Conservation (phyloP, 2,888 invertebrate genomes). For the Meiosimyza decipiens region DNA sequence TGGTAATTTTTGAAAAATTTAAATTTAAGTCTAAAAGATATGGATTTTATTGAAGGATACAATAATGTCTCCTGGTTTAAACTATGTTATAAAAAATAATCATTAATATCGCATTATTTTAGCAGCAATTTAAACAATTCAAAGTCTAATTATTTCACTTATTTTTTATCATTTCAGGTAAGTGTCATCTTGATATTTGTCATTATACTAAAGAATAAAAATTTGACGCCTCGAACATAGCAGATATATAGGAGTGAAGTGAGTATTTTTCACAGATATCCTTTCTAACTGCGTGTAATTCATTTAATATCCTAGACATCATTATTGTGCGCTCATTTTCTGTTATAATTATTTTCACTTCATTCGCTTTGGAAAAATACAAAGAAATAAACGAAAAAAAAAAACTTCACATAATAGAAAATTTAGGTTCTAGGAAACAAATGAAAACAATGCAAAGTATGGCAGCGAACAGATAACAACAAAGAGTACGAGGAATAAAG, state of each 20-base stretch:
- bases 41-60: too few relatives aligned
- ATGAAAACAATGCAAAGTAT: not conserved
- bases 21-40: too few relatives aligned
- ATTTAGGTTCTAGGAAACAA: not conserved
- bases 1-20: too few relatives aligned
- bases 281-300: constrained; percentile 4
- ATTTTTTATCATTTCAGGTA: constrained; percentile 13
- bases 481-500: not conserved
- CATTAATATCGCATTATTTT: too few relatives aligned
- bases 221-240: not conserved
- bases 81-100: too few relatives aligned
- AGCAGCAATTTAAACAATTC: not conserved
- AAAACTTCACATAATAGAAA: not conserved
- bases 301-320: constrained; percentile 22
- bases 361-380: constrained; percentile 15
- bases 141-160: not conserved
- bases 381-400: not conserved
- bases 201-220: not conserved
- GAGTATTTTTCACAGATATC: constrained; percentile 10
- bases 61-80: too few relatives aligned
- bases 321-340: not conserved
- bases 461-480: not conserved
- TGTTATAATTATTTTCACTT: constrained; percentile 31
- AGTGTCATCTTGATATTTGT: not conserved
- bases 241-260: not conserved